A percentile compares a stretch with the other conserved stretches of the same genome.
phyloP scores from a whole-genome alignment of 2,113 vertebrate species.

The Chaenocephalus aceratus region DNA sequence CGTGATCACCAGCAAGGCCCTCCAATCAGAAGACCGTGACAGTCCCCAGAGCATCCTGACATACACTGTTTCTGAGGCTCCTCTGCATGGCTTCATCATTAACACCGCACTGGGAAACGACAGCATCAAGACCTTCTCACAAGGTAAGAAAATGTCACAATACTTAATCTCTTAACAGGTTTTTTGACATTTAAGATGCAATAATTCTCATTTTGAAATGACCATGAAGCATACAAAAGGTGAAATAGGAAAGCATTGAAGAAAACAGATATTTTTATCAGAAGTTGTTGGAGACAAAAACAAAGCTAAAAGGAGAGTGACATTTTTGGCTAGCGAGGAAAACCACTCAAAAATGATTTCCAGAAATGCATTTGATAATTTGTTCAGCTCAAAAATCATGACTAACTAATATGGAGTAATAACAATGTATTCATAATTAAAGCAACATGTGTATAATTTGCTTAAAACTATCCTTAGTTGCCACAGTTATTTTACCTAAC shows the following conservation, averaged over 20 bases:
- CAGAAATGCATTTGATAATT: too few relatives aligned
- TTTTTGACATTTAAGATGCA: background rate
- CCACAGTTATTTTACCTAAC: slow-evolving; percentile 6
- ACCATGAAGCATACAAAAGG: background rate
- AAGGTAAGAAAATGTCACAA: slow-evolving; percentile 80
- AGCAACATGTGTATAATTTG: too few relatives aligned
- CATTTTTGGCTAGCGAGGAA: background rate
- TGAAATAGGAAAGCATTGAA: background rate
- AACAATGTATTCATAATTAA: background rate
- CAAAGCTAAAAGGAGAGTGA: background rate
- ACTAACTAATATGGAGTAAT: background rate
- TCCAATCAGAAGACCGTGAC: slow-evolving; percentile 93
- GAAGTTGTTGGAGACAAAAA: background rate
- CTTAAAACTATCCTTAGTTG: background rate
- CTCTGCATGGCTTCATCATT: slow-evolving; percentile 83
- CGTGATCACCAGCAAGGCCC: slow-evolving; percentile 90
- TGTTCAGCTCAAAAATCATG: too few relatives aligned
- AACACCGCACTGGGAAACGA: slow-evolving; percentile 81
- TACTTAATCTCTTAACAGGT: background rate
- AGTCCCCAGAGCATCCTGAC: slow-evolving; percentile 85
- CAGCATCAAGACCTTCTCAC: slow-evolving; percentile 82
- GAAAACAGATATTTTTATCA: background rate
- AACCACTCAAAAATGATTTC: background rate
- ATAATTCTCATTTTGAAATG: background rate
- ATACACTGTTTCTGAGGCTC: slow-evolving; percentile 83